Conservation (phyloP, 1,140 invertebrate genomes). For the Onthophagus taurus region DNA sequence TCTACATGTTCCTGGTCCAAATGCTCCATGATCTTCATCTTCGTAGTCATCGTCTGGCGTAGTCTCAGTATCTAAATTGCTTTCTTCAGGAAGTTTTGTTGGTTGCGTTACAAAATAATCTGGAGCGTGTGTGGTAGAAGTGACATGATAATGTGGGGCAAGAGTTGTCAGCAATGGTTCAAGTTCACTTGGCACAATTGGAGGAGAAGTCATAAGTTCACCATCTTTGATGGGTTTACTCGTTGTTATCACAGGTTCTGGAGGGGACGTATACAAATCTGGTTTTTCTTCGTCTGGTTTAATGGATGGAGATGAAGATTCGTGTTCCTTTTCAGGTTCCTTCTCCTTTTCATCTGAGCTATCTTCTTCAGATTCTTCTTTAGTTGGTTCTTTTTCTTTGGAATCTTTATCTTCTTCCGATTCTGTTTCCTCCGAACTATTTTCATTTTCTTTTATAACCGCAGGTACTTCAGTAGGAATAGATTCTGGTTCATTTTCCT, state of each 20-base stretch:
- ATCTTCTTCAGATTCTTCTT: constrained; percentile 10
- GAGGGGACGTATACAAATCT: constrained; percentile 7
- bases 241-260: constrained; percentile 16
- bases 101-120: not conserved
- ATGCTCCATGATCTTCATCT: constrained; percentile 62
- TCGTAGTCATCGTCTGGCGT: constrained; percentile 45
- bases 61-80: constrained; percentile 12
- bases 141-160: constrained; percentile 10
- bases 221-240: constrained; percentile 19
- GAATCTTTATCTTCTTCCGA: not conserved
- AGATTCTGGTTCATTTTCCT: constrained; percentile 12
- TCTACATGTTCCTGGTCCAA: constrained; percentile 80
- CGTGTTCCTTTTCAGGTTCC: not conserved
- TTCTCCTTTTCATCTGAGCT: not conserved
- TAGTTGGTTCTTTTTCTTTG: constrained; percentile 13
- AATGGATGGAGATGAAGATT: not conserved
- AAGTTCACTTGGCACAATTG: constrained; percentile 11
- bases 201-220: constrained; percentile 26
- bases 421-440: not conserved
- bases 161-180: constrained; percentile 8
- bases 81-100: constrained; percentile 10
- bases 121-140: constrained; percentile 7
- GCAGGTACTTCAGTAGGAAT: constrained; percentile 5
- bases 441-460: not conserved
- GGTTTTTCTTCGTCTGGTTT: not conserved